Percentiles rank a stretch among this genome's conserved stretches.
These are phyloP conservation scores for Heliconius congener DNA, from an alignment of 1,140 invertebrate genomes.

Conservation along the genomic window DNA sequence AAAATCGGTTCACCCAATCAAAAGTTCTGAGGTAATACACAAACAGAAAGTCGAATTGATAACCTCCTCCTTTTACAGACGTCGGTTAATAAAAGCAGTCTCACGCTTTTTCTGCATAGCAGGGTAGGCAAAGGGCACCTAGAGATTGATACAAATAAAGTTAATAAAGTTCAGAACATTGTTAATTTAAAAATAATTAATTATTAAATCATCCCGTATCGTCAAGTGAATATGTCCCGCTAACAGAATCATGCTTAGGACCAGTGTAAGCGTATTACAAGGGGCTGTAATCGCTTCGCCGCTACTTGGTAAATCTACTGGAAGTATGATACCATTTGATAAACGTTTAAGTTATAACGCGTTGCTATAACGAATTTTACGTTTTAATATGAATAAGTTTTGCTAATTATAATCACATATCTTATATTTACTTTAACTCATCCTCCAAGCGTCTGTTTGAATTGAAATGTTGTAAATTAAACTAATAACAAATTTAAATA, in stretches of 20 bases:
- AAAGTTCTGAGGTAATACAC: too few species aligned
- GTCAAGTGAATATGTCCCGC: not conserved
- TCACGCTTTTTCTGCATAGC: too few species aligned
- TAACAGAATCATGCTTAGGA: not conserved
- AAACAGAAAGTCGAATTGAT: too few species aligned
- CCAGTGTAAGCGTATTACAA: conserved; percentile 1
- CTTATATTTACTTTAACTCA: not conserved
- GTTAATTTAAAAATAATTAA: not conserved
- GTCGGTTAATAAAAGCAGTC: too few species aligned
- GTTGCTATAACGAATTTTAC: not conserved
- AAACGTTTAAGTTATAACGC: not conserved
- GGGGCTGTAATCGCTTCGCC: not conserved
- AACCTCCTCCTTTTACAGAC: too few species aligned
- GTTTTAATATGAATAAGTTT: not conserved
- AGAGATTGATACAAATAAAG: too few species aligned
- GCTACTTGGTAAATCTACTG: conserved; percentile 2
- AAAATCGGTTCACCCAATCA: too few species aligned
- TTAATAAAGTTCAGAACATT: too few species aligned
- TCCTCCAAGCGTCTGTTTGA: too few species aligned
- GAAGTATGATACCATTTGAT: conserved; percentile 9
- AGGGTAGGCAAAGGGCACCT: too few species aligned
- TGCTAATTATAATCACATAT: not conserved
- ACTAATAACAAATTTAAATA: too few species aligned
- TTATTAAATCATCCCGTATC: not conserved
- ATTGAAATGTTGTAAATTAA: too few species aligned